Percentiles rank a stretch among this genome's conserved stretches.
Evolutionary conservation across 2,888 invertebrate genomes (phyloP).

Genomic region (Dolichopus griseipennis): DNA sequence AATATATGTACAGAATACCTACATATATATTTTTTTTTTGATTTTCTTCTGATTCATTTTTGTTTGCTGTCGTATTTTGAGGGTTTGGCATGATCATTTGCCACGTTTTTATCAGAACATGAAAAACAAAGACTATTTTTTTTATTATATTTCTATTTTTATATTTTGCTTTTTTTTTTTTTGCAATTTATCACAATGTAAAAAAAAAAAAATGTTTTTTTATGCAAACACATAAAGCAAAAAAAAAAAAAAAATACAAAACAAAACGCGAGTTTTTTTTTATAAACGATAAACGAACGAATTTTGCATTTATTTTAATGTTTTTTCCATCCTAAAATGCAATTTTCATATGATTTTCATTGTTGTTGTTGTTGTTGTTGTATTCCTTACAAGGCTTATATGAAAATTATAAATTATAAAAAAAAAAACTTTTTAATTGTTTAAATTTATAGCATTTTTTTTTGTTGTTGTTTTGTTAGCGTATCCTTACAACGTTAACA

Average conservation of each 20-base stretch:
- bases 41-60: not conserved
- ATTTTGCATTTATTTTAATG: not conserved
- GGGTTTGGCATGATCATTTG: constrained; percentile 4
- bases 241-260: not conserved
- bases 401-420: not conserved
- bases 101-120: not conserved
- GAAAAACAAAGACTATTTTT: no score
- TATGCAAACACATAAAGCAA: not conserved
- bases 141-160: not conserved
- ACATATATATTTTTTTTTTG: no score
- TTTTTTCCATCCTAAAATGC: not conserved
- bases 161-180: not conserved
- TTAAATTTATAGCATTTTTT: not conserved
- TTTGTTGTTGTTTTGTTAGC: not conserved
- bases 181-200: not conserved
- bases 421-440: not conserved
- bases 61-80: not conserved
- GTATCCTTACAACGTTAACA: not conserved
- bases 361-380: no score
- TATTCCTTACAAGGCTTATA: no score
- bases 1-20: no score
- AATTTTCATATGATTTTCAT: no score
- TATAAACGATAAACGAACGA: not conserved
- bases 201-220: not conserved
- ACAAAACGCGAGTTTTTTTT: not conserved